A percentile compares a stretch with the other conserved stretches of the same genome.
Conservation (phyloP, 2,797 vertebrate genomes). For the Leucoraja ocellata region DNA sequence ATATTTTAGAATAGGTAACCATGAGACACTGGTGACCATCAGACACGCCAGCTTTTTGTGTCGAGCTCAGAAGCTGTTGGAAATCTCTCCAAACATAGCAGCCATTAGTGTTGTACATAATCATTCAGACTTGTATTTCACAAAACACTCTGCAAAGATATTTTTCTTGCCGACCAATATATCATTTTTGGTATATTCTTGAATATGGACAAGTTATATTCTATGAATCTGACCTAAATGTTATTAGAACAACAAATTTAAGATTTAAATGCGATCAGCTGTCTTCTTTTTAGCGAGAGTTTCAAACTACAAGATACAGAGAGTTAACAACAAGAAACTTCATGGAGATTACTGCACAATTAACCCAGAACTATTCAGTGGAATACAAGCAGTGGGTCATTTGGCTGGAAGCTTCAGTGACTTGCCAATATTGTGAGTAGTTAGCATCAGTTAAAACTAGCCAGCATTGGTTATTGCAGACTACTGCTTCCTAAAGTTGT, state of each 20-base stretch:
- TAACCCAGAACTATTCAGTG: too few species aligned
- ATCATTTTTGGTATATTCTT: neutral
- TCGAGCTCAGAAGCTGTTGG: neutral
- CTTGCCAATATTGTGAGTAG: too few species aligned
- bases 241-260: neutral
- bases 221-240: neutral
- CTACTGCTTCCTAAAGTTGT: too few species aligned
- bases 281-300: neutral
- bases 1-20: constrained; percentile 63
- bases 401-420: too few species aligned
- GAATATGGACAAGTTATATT: neutral
- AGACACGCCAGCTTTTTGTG: too few species aligned
- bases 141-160: neutral
- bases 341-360: too few species aligned
- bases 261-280: neutral
- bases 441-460: too few species aligned
- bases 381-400: too few species aligned
- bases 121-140: neutral
- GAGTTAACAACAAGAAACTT: too few species aligned
- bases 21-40: constrained; percentile 31
- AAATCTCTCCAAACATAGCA: neutral
- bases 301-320: neutral
- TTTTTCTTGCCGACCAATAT: neutral
- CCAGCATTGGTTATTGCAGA: too few species aligned
- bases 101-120: neutral